Evolutionary conservation across 2,113 vertebrate species (phyloP), one percentile per base, ranked within the genome.

Genomic region (Galeopterus variegatus): DNA sequence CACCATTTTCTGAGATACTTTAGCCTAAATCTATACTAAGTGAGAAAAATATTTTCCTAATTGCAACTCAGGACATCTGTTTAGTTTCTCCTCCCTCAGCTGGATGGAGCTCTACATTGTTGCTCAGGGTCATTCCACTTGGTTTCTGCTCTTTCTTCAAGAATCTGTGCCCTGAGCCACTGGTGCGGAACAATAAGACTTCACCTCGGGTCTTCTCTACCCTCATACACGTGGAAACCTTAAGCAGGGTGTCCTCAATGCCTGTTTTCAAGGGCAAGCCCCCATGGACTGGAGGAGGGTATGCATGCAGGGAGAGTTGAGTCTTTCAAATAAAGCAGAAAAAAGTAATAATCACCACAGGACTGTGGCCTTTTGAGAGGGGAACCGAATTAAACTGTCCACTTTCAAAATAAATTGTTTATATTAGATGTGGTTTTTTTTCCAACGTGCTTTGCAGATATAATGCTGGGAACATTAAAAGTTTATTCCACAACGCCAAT

Each of bases 181-280:
- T 41, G 17, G 58, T 28, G 11, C n/a, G 54, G 41, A 26, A 60
- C 31, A 56, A 10, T 21, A 9, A n/a, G 24, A 15, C 41, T 41
- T 41, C 41, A 41, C 41, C 41, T 41, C 4, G 41, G 41, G 41
- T 11, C 54, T 28, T 9, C 48, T 24, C 19, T 19, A 45, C n/a
- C 15, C 1, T 52, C 45, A 8, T 31, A 36, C 48, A 45, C 33
- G 8, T 6, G 5, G 13, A 24, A 28, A 41, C 36, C 76, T 19
- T 48, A n/a, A 12, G 14, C 1, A 52, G 12, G 26, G 15, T 1
- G 9, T 21, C n/a, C 0, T 19, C 52, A 1, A 5, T 1, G 8
- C 6, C n/a, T 28, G 21, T 31, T 87, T 54, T 15, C 65, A 54
- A 14, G 11, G 58, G 28, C 6, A 2, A 52, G 33, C 5, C 33